These are phyloP conservation scores for Chionis minor DNA, from an alignment of 2,113 vertebrate species.

Conservation along the genomic window DNA sequence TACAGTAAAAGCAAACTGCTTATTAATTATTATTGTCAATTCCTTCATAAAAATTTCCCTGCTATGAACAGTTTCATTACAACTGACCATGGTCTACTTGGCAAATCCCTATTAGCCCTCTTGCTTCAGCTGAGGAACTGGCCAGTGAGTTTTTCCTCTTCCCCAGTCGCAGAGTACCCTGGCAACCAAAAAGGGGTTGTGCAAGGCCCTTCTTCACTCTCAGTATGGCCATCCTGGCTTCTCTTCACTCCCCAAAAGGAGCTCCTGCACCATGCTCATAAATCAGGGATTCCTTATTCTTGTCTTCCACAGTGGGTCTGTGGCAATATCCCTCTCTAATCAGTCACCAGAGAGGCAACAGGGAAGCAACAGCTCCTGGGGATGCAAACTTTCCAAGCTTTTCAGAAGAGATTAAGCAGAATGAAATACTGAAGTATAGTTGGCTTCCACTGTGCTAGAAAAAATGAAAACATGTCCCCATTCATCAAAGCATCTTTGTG, in stretches of 20 bases:
- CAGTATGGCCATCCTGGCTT: background rate
- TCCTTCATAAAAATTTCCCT: background rate
- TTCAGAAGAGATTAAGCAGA: background rate
- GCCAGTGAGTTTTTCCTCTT: background rate
- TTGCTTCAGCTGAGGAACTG: background rate
- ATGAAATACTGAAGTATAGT: background rate
- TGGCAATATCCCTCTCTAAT: background rate
- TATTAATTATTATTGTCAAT: background rate
- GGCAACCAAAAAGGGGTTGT: rapidly evolving
- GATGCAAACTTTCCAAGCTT: background rate
- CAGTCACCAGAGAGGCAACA: background rate
- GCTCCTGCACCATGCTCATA: background rate
- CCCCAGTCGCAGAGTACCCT: background rate
- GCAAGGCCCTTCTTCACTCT: background rate
- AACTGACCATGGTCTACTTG: background rate
- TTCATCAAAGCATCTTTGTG: background rate
- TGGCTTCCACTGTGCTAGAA: background rate
- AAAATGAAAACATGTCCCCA: background rate
- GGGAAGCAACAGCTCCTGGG: background rate
- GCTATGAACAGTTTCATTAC: background rate
- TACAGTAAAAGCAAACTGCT: background rate
- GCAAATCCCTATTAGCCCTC: background rate
- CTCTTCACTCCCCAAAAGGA: background rate
- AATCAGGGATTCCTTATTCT: background rate
- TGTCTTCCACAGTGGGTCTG: background rate